Percentiles rank a stretch among this genome's conserved stretches.
Conservation (phyloP, 35 echinoderm and acorn worm genomes). For the Ophiothrix spiculata region DNA sequence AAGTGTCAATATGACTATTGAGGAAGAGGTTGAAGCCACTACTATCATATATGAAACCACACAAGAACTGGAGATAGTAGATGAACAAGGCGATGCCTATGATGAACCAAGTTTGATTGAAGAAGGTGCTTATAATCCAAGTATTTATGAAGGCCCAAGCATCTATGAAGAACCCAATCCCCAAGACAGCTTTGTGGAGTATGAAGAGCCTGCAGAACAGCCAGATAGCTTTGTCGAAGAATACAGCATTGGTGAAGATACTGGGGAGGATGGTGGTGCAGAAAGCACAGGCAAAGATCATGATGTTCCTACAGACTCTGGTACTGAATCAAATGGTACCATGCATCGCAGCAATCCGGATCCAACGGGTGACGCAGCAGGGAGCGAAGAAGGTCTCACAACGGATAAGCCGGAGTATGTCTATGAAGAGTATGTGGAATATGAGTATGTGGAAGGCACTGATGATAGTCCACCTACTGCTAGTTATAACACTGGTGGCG, state of each 20-base stretch:
- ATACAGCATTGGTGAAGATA: too few relatives aligned
- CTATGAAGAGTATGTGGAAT: neutral
- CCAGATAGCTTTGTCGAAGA: neutral
- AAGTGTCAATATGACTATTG: neutral
- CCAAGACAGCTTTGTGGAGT: neutral
- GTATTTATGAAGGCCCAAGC: too few relatives aligned
- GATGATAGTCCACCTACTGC: neutral
- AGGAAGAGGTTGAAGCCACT: neutral
- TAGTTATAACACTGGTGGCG: constrained; percentile 1
- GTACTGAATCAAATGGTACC: too few relatives aligned
- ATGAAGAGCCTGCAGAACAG: too few relatives aligned
- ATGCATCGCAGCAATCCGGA: too few relatives aligned
- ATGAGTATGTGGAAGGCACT: neutral
- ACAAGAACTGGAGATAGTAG: neutral
- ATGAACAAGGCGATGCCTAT: neutral
- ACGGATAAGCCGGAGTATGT: too few relatives aligned
- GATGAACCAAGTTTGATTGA: neutral
- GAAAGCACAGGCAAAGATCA: too few relatives aligned
- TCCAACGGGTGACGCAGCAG: too few relatives aligned
- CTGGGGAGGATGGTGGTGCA: too few relatives aligned
- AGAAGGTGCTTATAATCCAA: neutral
- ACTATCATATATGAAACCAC: neutral
- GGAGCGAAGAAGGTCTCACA: too few relatives aligned
- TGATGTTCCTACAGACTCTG: too few relatives aligned
- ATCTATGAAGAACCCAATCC: neutral